Base-by-base conservation (phyloP, 1,140 invertebrate species). In the Drosophila sturtevanti region DNA sequence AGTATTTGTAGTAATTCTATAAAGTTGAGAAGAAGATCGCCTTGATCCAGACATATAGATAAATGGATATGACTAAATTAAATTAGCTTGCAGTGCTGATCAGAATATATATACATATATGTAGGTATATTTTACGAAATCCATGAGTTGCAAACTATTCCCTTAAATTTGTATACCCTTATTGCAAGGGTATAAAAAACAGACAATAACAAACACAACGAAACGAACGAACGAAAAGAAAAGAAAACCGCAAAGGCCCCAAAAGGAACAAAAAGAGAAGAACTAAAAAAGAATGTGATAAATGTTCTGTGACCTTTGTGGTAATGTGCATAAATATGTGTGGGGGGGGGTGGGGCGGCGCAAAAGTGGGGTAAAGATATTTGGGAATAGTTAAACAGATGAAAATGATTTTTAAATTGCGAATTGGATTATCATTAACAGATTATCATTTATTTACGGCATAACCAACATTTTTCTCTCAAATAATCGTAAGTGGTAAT, bases 261-360 rank as follows among this genome's bases (percentile, higher is more conserved):
- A 65, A 68, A 52, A 58, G 52, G 18, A 31, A 16, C 27, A 61
- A 44, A 56, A 51, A 70, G 52, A 38, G 12, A 55, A 24, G 51
- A 41, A 44, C 48, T 27, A 21, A 56, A 27, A 72, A 64, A 60
- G 76, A 86, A 77, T 78, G 72, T 72, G 75, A 79, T 86, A 87
- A 81, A 79, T 79, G 78, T 67, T 63, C 64, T 67, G 64, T 73
- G 62, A 63, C 77, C 77, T 77, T 63, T 84, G 62, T 73, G 62
- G 72, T 84, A 79, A 81, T 84, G 80, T 73, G 80, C 65, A 77
- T 44, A 65, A 63, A 68, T 73, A 82, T 63, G 38, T 56, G 48
- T 60, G 62, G 44, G 24, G 37, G n/a, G n/a, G n/a, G n/a, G n/a
- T n/a, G n/a, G n/a, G 22, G 2, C 4, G 27, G 27, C 27, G 58